Evolutionary conservation across 2,113 vertebrate genomes (phyloP).

Genomic region (Butorides virescens): DNA sequence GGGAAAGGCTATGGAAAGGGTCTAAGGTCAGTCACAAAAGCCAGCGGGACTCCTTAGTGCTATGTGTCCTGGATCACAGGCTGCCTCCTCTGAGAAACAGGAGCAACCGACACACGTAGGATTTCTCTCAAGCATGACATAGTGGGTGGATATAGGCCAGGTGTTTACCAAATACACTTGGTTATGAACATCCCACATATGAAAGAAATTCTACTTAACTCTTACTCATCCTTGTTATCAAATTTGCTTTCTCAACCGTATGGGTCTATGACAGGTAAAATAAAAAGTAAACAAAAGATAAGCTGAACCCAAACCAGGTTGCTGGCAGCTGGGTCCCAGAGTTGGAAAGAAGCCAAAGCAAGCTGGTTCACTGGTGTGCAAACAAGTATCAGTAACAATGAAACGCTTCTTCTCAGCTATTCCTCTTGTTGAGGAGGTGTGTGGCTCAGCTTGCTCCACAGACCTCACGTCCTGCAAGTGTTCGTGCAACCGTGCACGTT

Average conservation of each 20-base stretch:
- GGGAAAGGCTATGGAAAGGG: not conserved
- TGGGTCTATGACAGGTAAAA: conserved; percentile 4
- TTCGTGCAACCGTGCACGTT: not conserved
- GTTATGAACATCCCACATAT: not conserved
- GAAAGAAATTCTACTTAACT: not conserved
- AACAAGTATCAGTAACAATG: not conserved
- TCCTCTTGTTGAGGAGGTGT: not conserved
- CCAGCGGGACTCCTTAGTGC: not conserved
- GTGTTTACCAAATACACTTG: not conserved
- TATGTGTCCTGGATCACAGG: not conserved
- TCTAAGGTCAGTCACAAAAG: not conserved
- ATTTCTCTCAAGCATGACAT: not conserved
- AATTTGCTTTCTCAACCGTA: conserved; percentile 2
- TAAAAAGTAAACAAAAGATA: not conserved
- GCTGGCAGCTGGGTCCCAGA: not conserved
- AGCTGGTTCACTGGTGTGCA: not conserved
- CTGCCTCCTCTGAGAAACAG: not conserved
- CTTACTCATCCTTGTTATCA: not conserved
- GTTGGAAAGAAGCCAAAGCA: conserved; percentile 24
- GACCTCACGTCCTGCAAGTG: not conserved
- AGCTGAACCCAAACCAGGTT: conserved; percentile 30
- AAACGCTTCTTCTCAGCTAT: conserved; percentile 31
- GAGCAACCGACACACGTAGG: not conserved
- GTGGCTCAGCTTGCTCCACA: not conserved
- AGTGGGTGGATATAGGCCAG: not conserved